Evolutionary conservation across 2,888 invertebrate species (phyloP), one percentile per base, ranked within the genome.

Genomic region (Drosophila testacea): DNA sequence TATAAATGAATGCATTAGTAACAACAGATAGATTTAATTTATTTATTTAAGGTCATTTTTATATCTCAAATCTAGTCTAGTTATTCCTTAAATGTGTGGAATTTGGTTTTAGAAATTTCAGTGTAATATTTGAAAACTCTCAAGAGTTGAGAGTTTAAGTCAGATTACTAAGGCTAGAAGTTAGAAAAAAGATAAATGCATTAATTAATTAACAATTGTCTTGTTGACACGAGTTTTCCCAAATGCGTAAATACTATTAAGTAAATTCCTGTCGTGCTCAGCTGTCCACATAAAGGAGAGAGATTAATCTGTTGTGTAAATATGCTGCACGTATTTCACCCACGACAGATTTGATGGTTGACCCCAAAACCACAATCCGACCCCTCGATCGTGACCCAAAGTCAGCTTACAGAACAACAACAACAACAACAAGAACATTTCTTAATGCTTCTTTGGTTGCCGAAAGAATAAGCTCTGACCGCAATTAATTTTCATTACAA

Each of bases 401-500:
- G 55, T 36, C 27, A 34, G 55, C 44, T 36, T 27, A 51, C 13
- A 42, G 42, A n/a, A 42, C 61, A 66, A 72, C 73, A 70, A 72
- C 22, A 22, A 22, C 22, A 22, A 22, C 22, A 22, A 3, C 22
- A 22, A 22, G 22, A 22, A 22, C 22, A 34, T 48, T 77, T 72
- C 69, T 64, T 65, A 81, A 72, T 73, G 81, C 52, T 71, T 79
- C 60, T 50, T 32, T 32, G 60, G 9, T 44, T 44, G 4, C 27
- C 44, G 4, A 27, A 44, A 44, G 44, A 44, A 44, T 27, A 44
- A 11, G 44, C 44, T 36, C 34, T 54, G 78, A 72, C 77, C 79
- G 79, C 83, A 86, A 84, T 84, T 84, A 84, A 84, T 84, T 86
- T 84, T 83, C 86, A 84, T 86, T 83, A 84, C 83, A 74, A 60